phyloP scores from a whole-genome alignment of 2,888 invertebrate species.

The Mantis religiosa region DNA sequence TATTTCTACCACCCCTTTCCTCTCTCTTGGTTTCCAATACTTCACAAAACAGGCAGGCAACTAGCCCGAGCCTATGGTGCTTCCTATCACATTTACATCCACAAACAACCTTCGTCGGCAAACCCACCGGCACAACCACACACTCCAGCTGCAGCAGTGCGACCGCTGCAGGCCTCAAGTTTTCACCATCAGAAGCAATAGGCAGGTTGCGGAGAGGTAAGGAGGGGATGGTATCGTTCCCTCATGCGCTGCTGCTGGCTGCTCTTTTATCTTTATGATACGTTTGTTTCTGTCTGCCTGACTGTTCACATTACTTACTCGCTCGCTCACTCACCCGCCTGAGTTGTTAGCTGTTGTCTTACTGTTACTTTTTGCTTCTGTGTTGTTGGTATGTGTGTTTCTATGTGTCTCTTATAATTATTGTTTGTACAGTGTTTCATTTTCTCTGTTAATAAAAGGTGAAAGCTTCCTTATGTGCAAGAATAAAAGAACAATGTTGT shows the following conservation, averaged over 20 bases:
- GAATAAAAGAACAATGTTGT: constrained; percentile 35
- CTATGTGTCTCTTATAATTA: not conserved
- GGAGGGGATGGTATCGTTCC: constrained; percentile 14
- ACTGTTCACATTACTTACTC: not conserved
- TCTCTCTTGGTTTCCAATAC: not conserved
- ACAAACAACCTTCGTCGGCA: constrained; percentile 37
- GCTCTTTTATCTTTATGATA: not conserved
- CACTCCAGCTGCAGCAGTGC: constrained; percentile 17
- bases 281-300: constrained; percentile 11
- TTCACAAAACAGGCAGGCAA: constrained; percentile 38
- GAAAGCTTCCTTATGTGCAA: too few relatives aligned
- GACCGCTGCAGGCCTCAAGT: constrained; percentile 19
- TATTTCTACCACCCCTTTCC: not conserved
- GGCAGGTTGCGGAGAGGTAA: constrained; percentile 30
- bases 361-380: not conserved
- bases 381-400: not conserved
- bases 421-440: not conserved
- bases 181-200: constrained; percentile 24
- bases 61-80: constrained; percentile 45
- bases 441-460: not conserved
- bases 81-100: constrained; percentile 44
- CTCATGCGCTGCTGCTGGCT: constrained; percentile 12
- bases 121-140: constrained; percentile 35
- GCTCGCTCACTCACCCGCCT: not conserved
- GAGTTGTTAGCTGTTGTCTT: not conserved